These are phyloP conservation scores for Berghia stephanieae DNA, from an alignment of 1,140 invertebrate species.

Conservation along the genomic window DNA sequence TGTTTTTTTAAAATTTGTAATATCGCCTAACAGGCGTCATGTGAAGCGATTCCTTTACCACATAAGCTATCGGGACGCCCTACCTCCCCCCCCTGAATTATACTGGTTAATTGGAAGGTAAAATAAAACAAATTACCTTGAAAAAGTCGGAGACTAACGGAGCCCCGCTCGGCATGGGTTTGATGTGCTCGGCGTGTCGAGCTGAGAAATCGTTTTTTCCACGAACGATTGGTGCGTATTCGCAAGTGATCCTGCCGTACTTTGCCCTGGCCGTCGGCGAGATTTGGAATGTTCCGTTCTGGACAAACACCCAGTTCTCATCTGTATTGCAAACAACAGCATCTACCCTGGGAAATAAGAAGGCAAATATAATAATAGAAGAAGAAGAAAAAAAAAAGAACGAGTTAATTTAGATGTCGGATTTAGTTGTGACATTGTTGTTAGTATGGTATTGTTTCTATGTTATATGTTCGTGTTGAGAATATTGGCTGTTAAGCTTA, in stretches of 20 bases:
- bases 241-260: constrained; percentile 56
- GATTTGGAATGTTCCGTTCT: constrained; percentile 50
- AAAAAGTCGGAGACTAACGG: constrained; percentile 54
- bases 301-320: constrained; percentile 52
- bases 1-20: too few species aligned
- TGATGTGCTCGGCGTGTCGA: constrained; percentile 35
- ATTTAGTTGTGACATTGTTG: not conserved
- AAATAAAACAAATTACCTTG: constrained; percentile 39
- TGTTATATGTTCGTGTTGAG: not conserved
- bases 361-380: too few species aligned
- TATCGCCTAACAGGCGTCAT: too few species aligned
- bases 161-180: constrained; percentile 48
- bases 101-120: too few species aligned
- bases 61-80: too few species aligned
- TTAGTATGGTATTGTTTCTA: not conserved
- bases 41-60: too few species aligned
- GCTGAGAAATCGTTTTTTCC: constrained; percentile 41
- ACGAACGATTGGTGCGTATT: constrained; percentile 48
- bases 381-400: not conserved
- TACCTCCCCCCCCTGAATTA: too few species aligned
- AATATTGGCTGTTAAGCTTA: not conserved
- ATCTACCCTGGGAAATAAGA: not conserved
- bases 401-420: not conserved
- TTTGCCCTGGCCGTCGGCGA: constrained; percentile 34
- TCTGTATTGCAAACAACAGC: constrained; percentile 71